Evolutionary conservation across 1,140 invertebrate species (phyloP), one percentile per base, ranked within the genome.

Genomic region (Sesamia nonagrioides): DNA sequence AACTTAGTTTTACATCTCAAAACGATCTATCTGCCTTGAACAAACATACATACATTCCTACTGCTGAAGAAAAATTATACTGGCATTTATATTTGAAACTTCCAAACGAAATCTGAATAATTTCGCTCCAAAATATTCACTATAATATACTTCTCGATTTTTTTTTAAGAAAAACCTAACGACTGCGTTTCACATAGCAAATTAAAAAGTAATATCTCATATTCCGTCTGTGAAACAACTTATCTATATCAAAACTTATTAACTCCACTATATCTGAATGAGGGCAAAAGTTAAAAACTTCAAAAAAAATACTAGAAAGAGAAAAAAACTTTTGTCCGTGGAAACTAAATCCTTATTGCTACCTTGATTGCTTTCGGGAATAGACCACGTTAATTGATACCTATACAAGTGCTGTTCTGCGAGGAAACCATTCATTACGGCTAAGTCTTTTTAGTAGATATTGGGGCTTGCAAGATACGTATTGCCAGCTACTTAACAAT

Each of bases 151-250:
- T 5, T 66, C 13, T 42, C 37, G 17, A 42, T 21, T 18, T 42
- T 18, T 42, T 42, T 66, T 17, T 21, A 17, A 63, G 6, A 15
- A 33, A 61, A 63, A 66, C 6, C 13, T 18, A 66, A 42, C 17
- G 17, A 42, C 42, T 37, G n/a, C 60, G 17, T 18, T 7, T 42
- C 11, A 63, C 37, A 18, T 58, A 63, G 42, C 61, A 42, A 42
- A 66, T 21, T 42, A 66, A 66, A 66, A 66, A 66, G 37, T 42
- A 66, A 21, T 42, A 8, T 8, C 18, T 66, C n/a, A 58, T 50
- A n/a, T 50, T 58, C 18, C 18, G 54, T 58, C 56, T 60, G 37
- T 42, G 37, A 42, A 66, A 66, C 61, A 17, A 66, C 42, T 45
- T 66, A n/a, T n/a, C n/a, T n/a, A 21, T 66, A 40, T 17, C 9